Percentiles rank a stretch among this genome's conserved stretches.
These are phyloP conservation scores for human DNA, from an alignment of 2,113 vertebrate species.

Conservation along the genomic window DNA sequence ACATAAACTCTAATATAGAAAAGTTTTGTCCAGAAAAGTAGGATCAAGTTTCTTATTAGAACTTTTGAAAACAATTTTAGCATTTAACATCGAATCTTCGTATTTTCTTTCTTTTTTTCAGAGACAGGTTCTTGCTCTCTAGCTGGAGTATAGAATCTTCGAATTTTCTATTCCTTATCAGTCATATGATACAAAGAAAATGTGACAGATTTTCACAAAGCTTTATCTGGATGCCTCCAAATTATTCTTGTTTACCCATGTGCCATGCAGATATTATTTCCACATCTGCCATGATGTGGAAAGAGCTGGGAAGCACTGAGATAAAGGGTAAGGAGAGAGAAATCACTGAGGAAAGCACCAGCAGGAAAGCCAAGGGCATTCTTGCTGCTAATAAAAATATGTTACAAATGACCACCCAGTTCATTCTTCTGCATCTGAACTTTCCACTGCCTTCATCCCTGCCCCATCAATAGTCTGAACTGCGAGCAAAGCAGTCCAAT, in stretches of 20 bases:
- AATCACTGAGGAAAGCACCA: not conserved
- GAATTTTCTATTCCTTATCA: not conserved
- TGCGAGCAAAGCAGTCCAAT: not conserved
- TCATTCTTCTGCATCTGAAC: not conserved
- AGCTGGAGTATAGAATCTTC: not conserved
- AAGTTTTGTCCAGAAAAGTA: not conserved
- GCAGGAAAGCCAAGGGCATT: not conserved
- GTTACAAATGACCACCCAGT: too few species aligned
- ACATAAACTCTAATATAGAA: not conserved
- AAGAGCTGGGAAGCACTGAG: not conserved
- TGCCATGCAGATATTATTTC: not conserved
- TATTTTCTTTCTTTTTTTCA: not conserved
- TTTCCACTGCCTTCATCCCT: not conserved
- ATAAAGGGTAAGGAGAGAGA: not conserved
- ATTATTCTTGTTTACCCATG: not conserved
- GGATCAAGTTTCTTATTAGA: not conserved
- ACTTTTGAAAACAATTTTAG: not conserved
- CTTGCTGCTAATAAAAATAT: fast-evolving
- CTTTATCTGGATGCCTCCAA: not conserved
- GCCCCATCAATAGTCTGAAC: fast-evolving
- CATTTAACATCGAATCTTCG: not conserved
- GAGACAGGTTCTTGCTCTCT: too few species aligned
- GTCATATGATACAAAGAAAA: not conserved
- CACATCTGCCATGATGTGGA: not conserved
- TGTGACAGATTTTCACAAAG: not conserved